A percentile compares a stretch with the other conserved stretches of the same genome.
phyloP scores from a whole-genome alignment of 1,140 invertebrate genomes.

The Diorhabda carinulata region DNA sequence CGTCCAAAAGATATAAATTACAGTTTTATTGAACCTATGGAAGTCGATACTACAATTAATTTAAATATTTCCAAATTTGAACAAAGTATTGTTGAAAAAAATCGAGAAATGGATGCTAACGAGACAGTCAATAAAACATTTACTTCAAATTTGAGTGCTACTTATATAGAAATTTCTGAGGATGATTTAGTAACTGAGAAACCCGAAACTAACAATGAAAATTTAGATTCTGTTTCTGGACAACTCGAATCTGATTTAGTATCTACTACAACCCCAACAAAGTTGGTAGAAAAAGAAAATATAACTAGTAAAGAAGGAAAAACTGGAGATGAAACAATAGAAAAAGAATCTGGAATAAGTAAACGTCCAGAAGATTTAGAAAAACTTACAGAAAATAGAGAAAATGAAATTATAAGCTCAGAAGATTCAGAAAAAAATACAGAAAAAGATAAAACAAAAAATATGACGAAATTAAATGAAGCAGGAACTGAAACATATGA shows the following conservation, averaged over 20 bases:
- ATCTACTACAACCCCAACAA: background rate
- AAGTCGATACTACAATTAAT: slow-evolving; percentile 21
- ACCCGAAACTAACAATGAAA: background rate
- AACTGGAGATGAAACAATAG: background rate
- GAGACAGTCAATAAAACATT: slow-evolving; percentile 4
- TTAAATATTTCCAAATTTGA: slow-evolving; percentile 6
- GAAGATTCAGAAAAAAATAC: too few relatives aligned
- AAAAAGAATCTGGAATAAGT: background rate
- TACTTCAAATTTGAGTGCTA: background rate
- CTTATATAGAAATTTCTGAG: slow-evolving; percentile 1
- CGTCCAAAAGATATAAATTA: slow-evolving; percentile 20
- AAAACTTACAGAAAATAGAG: background rate
- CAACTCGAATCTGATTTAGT: background rate
- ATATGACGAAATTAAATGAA: too few relatives aligned
- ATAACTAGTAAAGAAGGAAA: too few relatives aligned
- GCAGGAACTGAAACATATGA: too few relatives aligned
- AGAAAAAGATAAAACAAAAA: too few relatives aligned
- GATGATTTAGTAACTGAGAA: background rate
- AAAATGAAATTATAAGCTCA: background rate
- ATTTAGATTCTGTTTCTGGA: background rate
- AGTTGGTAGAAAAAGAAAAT: background rate
- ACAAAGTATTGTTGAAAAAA: background rate
- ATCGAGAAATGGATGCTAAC: background rate
- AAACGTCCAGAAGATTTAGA: background rate
- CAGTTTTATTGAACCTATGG: slow-evolving; percentile 28